Evolutionary conservation across 2,888 invertebrate genomes (phyloP).

Genomic region (Andrena minutula): DNA sequence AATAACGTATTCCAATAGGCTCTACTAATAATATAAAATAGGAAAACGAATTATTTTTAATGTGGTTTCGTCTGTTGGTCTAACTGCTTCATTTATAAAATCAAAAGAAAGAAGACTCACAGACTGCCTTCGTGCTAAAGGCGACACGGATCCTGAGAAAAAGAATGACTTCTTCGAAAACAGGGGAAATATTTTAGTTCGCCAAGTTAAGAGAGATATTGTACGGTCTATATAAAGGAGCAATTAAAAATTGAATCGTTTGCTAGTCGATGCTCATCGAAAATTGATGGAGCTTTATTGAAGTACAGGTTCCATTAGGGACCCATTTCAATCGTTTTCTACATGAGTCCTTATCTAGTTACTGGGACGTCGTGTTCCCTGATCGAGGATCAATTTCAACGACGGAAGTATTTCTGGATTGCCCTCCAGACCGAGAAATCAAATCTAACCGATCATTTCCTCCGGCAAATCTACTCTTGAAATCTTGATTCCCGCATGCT

Average conservation of each 20-base stretch:
- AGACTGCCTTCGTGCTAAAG: neutral
- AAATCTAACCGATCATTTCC: constrained; percentile 36
- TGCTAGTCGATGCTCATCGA: no score
- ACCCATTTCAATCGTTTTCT: neutral
- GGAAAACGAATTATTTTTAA: no score
- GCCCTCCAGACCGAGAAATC: constrained; percentile 8
- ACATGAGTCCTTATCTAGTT: neutral
- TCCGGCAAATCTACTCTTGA: neutral
- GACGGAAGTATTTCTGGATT: constrained; percentile 1
- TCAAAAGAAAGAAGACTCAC: neutral
- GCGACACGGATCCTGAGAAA: no score
- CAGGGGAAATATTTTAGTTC: neutral
- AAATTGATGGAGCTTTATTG: no score
- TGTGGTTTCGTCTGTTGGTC: no score
- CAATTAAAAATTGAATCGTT: no score
- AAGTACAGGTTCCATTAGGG: no score
- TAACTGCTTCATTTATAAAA: neutral
- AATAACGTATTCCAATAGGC: no score
- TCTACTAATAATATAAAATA: no score
- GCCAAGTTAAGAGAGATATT: neutral
- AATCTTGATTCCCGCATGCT: neutral
- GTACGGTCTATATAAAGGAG: neutral
- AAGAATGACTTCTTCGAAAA: neutral
- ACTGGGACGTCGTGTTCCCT: neutral
- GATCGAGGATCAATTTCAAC: constrained; percentile 2